Conservation (phyloP, 2,888 invertebrate genomes). For the Barypeithes pellucidus region DNA sequence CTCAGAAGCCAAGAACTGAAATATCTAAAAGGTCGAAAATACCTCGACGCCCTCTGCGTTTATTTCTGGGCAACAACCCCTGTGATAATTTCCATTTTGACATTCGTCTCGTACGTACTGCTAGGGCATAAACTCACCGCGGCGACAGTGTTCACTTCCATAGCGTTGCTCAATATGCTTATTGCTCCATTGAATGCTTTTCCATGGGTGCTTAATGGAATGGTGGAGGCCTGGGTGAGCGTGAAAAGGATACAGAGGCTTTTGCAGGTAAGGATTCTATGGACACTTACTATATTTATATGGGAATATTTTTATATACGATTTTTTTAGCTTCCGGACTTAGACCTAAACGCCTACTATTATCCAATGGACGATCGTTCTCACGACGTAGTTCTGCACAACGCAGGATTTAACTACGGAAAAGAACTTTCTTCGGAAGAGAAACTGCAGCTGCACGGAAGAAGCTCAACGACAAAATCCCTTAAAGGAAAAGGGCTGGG, state of each 20-base stretch:
- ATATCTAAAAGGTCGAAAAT: slow-evolving; percentile 90
- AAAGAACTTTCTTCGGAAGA: slow-evolving; percentile 68
- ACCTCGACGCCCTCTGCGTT: slow-evolving; percentile 97
- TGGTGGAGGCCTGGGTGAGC: slow-evolving; percentile 97
- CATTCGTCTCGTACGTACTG: slow-evolving; percentile 86
- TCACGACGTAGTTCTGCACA: slow-evolving; percentile 73
- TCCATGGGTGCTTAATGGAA: slow-evolving; percentile 98
- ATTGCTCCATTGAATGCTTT: slow-evolving; percentile 97
- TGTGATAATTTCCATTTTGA: slow-evolving; percentile 88
- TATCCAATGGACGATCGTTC: slow-evolving; percentile 67
- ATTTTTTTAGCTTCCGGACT: slow-evolving; percentile 74
- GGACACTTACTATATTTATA: too few species aligned
- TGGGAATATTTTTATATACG: too few species aligned
- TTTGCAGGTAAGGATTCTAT: slow-evolving; percentile 83
- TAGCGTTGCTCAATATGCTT: slow-evolving; percentile 96
- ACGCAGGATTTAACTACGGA: slow-evolving; percentile 77
- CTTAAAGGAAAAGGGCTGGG: slow-evolving; percentile 72
- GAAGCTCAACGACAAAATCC: slow-evolving; percentile 60
- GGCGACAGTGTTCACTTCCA: slow-evolving; percentile 93
- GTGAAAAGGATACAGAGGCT: slow-evolving; percentile 89
- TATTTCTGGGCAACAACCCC: slow-evolving; percentile 99
- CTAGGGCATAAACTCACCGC: slow-evolving; percentile 87
- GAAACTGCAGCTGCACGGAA: slow-evolving; percentile 61
- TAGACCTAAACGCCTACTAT: slow-evolving; percentile 79
- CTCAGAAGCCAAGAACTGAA: slow-evolving; percentile 81